Base-by-base conservation (phyloP, 1,140 invertebrate genomes). In the Hirudo medicinalis region DNA sequence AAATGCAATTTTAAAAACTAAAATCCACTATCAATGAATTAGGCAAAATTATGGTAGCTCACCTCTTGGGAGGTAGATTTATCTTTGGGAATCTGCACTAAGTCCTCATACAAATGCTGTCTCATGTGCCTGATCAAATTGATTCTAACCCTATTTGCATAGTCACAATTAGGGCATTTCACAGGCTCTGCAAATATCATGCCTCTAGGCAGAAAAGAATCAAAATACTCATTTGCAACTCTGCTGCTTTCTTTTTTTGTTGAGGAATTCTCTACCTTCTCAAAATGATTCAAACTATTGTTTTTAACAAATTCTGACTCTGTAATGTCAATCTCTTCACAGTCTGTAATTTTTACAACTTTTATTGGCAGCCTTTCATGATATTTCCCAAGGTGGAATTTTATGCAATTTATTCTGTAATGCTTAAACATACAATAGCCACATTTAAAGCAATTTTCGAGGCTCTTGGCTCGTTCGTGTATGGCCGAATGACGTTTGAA, bases 141-240 rank as follows among this genome's bases (percentile, higher is more conserved):
- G 49, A 69, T 32, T 19, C 68, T 40, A 54, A 72, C 72, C 19
- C 67, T 70, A 40, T 68, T 72, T 11, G 67, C 54, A 55, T 54
- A 72, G 32, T 70, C 22, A 32, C 72, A 72, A 20, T 69, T 32
- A 11, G 72, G 72, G 55, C 72, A 72, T 29, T 72, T 69, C 20
- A 72, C 54, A 40, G 72, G 67, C 53, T 55, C 54, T 66, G 66
- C 36, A 55, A 70, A 72, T 43, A 72, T 72, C 72, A 72, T 72
- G n/a, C 54, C 68, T 13, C 36, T 53, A n/a, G 72, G 72, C 19
- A 72, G 40, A 25, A 49, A 25, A 27, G 55, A 49, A 60, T 72
- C 67, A 43, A 72, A 49, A 25, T 53, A 67, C 3, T 67, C 72
- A 32, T 53, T 49, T 2, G 40, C 13, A 9, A 49, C 53, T 36